Conservation (phyloP, 2,113 vertebrate species). For the Perca schrenkii region DNA sequence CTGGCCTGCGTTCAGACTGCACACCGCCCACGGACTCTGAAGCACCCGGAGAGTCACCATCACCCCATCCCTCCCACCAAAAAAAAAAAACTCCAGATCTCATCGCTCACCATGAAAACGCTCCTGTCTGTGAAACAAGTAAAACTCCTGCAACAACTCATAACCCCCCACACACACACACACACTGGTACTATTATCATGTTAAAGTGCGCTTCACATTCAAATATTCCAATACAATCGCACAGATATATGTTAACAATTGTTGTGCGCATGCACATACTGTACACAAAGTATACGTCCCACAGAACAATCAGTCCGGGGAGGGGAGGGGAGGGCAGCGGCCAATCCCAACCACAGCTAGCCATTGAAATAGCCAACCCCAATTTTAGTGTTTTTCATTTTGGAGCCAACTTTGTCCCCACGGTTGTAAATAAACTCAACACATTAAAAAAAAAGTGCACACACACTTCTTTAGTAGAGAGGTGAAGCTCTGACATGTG, state of each 20-base stretch:
- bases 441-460: slow-evolving; percentile 8
- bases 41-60: slow-evolving; percentile 39
- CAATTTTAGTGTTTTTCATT: background rate
- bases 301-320: background rate
- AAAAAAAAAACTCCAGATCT: background rate
- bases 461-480: slow-evolving; percentile 21
- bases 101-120: slow-evolving; percentile 3
- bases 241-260: slow-evolving; percentile 67
- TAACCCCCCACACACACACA: slow-evolving; percentile 22
- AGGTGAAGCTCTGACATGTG: slow-evolving; percentile 48
- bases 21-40: slow-evolving; percentile 65
- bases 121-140: slow-evolving; percentile 61
- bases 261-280: slow-evolving; percentile 72
- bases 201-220: slow-evolving; percentile 74
- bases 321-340: slow-evolving; percentile 11
- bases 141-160: slow-evolving; percentile 24
- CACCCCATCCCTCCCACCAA: background rate
- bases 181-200: slow-evolving; percentile 62
- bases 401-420: slow-evolving; percentile 70
- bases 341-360: slow-evolving; percentile 73
- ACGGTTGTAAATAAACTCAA: slow-evolving; percentile 73
- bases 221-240: slow-evolving; percentile 56
- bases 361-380: slow-evolving; percentile 67
- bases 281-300: slow-evolving; percentile 48
- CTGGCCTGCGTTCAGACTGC: slow-evolving; percentile 51